phyloP scores from a whole-genome alignment of 2,797 vertebrate species.

The Meda fulgida region DNA sequence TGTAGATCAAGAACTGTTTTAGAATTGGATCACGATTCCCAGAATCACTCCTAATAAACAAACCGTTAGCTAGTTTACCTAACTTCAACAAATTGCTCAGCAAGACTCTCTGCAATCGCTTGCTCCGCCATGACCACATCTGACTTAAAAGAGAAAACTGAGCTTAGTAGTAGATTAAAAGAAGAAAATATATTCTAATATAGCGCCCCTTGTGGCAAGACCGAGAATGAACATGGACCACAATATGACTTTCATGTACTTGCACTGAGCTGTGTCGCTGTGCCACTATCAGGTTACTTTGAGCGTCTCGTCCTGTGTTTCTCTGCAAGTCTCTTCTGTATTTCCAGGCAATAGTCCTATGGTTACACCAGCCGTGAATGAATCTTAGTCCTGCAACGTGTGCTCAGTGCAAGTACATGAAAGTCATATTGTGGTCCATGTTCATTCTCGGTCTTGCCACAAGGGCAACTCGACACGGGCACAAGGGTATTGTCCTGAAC shows the following conservation, averaged over 20 bases:
- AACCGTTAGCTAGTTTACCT: too few relatives aligned
- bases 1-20: too few relatives aligned
- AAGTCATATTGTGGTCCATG: not conserved
- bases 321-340: not conserved
- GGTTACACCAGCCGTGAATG: not conserved
- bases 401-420: not conserved
- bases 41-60: not conserved
- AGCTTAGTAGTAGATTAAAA: not conserved
- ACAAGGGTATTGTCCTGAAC: too few relatives aligned
- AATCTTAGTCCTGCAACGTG: not conserved
- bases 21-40: too few relatives aligned
- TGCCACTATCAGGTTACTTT: not conserved
- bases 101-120: not conserved
- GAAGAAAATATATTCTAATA: not conserved
- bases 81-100: not conserved
- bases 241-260: not conserved
- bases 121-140: not conserved
- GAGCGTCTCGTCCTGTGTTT: not conserved
- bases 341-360: not conserved
- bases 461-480: too few relatives aligned
- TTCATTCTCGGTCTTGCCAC: not conserved
- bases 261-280: not conserved
- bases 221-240: not conserved
- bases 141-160: not conserved
- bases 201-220: not conserved